phyloP scores from a whole-genome alignment of 2,113 vertebrate genomes.

The Ptilonorhynchus violaceus region DNA sequence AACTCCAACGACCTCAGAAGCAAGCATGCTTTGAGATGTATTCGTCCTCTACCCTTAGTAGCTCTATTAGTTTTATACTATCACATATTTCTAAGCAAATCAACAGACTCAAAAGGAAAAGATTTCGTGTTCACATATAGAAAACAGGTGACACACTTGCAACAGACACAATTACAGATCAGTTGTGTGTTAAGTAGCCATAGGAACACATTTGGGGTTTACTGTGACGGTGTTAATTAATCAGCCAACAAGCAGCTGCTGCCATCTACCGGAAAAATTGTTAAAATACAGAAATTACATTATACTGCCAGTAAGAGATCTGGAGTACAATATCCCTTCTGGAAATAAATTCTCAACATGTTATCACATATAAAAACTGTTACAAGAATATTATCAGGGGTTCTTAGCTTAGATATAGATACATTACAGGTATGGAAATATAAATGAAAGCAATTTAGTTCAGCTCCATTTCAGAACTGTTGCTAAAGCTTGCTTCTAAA shows the following conservation, averaged over 20 bases:
- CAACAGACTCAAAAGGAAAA: neutral
- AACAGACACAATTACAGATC: neutral
- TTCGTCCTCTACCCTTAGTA: neutral
- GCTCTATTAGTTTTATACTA: neutral
- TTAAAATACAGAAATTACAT: neutral
- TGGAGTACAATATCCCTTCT: neutral
- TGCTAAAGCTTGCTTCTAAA: neutral
- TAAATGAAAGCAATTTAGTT: neutral
- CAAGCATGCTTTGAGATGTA: neutral
- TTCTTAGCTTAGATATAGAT: neutral
- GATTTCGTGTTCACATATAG: neutral
- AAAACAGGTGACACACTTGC: neutral
- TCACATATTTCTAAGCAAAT: neutral
- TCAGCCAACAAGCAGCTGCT: neutral
- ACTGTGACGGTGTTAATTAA: neutral
- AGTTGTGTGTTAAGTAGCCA: neutral
- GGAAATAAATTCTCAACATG: neutral
- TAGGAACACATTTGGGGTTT: neutral
- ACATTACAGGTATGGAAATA: neutral
- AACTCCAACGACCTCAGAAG: neutral
- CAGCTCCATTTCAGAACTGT: neutral
- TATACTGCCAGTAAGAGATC: neutral
- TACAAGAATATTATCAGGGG: neutral
- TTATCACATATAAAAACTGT: neutral
- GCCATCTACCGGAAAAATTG: constrained; percentile 27